These are phyloP conservation scores for Cirrhinus molitorella DNA, from an alignment of 2,797 vertebrate genomes.

Conservation along the genomic window DNA sequence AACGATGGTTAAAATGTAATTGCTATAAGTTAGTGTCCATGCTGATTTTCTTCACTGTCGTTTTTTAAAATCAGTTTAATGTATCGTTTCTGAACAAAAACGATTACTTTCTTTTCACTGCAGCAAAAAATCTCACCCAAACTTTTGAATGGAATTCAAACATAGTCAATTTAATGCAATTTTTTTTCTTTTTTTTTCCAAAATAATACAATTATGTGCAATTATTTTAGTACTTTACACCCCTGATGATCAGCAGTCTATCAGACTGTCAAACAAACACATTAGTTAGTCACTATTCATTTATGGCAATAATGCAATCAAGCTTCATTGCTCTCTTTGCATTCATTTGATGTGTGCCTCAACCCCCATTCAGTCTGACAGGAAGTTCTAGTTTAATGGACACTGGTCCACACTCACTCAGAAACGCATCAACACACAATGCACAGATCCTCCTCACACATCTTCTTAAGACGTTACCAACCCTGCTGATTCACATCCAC, in stretches of 20 bases:
- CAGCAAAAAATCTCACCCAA: too few species aligned
- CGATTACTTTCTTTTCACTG: too few species aligned
- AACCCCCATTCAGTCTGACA: slow-evolving; percentile 6
- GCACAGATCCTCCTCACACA: slow-evolving; percentile 36
- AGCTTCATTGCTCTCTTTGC: neutral
- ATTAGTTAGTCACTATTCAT: slow-evolving; percentile 23
- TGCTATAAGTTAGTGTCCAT: too few species aligned
- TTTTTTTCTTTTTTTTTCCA: neutral
- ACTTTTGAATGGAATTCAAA: too few species aligned
- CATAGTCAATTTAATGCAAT: neutral
- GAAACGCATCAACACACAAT: slow-evolving; percentile 14
- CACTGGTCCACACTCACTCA: slow-evolving; percentile 10
- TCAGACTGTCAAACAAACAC: neutral
- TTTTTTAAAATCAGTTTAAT: too few species aligned
- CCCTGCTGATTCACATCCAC: slow-evolving; percentile 33
- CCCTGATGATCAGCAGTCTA: slow-evolving; percentile 20
- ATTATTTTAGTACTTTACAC: slow-evolving; percentile 12
- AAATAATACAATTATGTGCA: neutral
- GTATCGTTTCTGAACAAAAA: too few species aligned
- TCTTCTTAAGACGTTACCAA: neutral
- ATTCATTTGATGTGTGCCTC: neutral
- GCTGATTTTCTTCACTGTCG: too few species aligned
- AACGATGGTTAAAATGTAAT: too few species aligned
- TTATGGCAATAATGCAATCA: neutral
- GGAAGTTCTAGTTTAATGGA: slow-evolving; percentile 12